Evolutionary conservation across 1,140 invertebrate species (phyloP), one percentile per base, ranked within the genome.

Genomic region (Zaprionus ornatus): DNA sequence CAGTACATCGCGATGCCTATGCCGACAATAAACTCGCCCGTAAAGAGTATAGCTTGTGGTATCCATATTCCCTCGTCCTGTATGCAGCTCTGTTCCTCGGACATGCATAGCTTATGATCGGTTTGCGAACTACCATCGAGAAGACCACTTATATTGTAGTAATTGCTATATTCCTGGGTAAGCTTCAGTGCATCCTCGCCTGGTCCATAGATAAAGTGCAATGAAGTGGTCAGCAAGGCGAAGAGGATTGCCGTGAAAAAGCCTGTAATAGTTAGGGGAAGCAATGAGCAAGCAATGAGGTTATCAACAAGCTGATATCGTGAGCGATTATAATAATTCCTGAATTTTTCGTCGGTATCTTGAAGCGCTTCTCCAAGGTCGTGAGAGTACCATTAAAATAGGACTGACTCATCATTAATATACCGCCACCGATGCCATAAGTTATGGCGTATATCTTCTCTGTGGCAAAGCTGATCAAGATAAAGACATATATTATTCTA

Each of bases 361-460:
- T 96, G 90, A 96, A 97, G 75, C 96, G 94, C 87, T 97, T 97
- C 85, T 97, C 96, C 48, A 97, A 92, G 1, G 96, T 97, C 19
- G 96, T 96, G 55, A 97, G 95, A 1, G 95, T 96, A 0, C 95
- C 96, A 80, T 95, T 95, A 78, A 96, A 96, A 90, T 97, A 97
- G 1, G 96, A 94, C 83, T 95, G 96, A 76, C 95, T 94, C 65
- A 96, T 96, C n/a, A 95, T 94, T 77, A 96, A 95, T 59, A 96
- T 93, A 68, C 95, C 95, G 1, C 96, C 96, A 3, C 96, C 92
- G 0, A 96, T 85, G 13, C 96, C 96, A 80, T 96, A 97, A 0
- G 96, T 83, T 42, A 96, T 92, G 1, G 97, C 94, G 79, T 96
- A 97, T 1, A 94, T 94, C 69, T 96, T 96, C 82, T 96, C 96